Evolutionary conservation across 2,888 invertebrate genomes (phyloP).

Genomic region (Bugulina stolonifera): DNA sequence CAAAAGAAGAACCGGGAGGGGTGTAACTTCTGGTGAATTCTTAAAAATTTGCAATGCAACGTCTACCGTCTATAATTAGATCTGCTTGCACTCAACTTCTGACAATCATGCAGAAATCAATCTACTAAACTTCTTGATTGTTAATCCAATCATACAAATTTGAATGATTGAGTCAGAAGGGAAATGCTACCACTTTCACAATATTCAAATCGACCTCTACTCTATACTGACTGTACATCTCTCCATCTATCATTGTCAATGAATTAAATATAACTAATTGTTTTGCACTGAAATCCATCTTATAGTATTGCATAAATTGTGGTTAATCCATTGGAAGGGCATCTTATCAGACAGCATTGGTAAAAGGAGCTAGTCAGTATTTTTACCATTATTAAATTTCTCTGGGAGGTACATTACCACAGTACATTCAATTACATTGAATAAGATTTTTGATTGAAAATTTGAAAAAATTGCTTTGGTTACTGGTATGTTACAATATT

Average conservation of each 20-base stretch:
- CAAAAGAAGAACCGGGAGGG: too few relatives aligned
- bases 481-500: neutral
- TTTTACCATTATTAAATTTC: too few relatives aligned
- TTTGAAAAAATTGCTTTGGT: neutral
- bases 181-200: conserved; percentile 21
- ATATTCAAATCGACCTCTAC: neutral
- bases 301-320: neutral
- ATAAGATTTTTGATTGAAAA: neutral
- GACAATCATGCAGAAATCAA: neutral
- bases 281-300: conserved; percentile 7
- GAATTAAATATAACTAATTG: neutral
- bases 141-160: neutral
- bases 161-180: neutral
- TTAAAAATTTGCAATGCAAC: neutral
- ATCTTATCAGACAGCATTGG: neutral
- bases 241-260: neutral
- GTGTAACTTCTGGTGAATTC: neutral
- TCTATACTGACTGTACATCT: neutral
- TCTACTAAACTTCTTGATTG: neutral
- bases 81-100: neutral
- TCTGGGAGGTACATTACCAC: neutral
- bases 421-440: neutral
- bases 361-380: too few relatives aligned
- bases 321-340: neutral
- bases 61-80: neutral